Evolutionary conservation across 2,113 vertebrate genomes (phyloP), one percentile per base, ranked within the genome.

Genomic region (Rhizomys pruinosus): DNA sequence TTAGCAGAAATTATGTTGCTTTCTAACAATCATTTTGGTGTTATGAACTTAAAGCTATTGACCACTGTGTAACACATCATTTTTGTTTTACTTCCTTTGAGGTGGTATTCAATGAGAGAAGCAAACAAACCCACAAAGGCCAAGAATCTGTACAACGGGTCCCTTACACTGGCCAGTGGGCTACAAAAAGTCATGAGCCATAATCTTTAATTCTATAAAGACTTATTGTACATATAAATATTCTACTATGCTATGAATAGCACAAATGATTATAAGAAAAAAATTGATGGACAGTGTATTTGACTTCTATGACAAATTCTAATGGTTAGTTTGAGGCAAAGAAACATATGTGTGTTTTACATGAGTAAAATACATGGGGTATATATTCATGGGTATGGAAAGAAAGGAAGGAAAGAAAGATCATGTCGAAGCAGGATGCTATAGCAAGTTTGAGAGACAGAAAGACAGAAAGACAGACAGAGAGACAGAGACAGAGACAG

Each of bases 11-110:
- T 89, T 34, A 79, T 90, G 6, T 16, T 82, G 27, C 74, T 88
- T 89, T 90, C 2, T 73, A 63, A 0, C 32, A 59, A 15, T 90
- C 63, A 69, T 74, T 85, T 76, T 72, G 25, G 44, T 20, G 34
- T 32, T 73, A 12, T 57, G 7, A 15, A 47, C 47, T 37, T 3
- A 42, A 69, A 57, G 59, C 32, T 82, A 42, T 73, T 68, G 11
- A 86, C 47, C 64, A 44, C 16, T 66, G 2, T n/a, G 5, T 73
- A 23, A 42, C 66, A 42, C 1, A 22, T 57, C 87, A 0, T 37
- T 44, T 84, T 92, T 95, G 15, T 32, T 74, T 94, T 86, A 59
- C 27, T 78, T 88, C 6, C 8, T 37, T 92, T 39, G 81, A n/a
- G 7, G 9, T 85, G 27, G 59, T 90, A 72, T 7, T 81, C 32